These are phyloP conservation scores for Cherax destructor DNA, from an alignment of 1,140 invertebrate genomes.

Conservation along the genomic window DNA sequence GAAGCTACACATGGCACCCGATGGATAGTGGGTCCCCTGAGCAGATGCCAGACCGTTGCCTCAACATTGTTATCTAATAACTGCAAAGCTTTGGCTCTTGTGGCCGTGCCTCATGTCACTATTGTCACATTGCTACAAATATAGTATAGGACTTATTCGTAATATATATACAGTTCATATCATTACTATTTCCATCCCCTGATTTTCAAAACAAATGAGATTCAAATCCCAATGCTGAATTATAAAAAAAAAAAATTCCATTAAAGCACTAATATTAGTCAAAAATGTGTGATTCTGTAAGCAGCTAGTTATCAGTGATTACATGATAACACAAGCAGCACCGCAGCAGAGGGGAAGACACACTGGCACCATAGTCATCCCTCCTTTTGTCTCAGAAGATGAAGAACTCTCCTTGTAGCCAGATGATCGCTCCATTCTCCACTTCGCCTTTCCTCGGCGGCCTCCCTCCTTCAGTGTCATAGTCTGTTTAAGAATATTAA, in stretches of 20 bases:
- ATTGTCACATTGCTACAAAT: not conserved
- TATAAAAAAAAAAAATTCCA: not conserved
- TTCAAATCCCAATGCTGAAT: not conserved
- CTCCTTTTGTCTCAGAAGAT: conserved; percentile 68
- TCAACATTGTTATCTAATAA: not conserved
- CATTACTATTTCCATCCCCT: not conserved
- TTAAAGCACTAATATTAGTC: not conserved
- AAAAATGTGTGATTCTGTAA: not conserved
- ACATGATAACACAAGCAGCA: conserved; percentile 72
- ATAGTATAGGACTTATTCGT: not conserved
- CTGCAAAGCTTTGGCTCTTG: not conserved
- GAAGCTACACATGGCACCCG: not conserved
- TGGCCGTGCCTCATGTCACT: not conserved
- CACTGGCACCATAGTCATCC: conserved; percentile 71
- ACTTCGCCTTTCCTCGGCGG: conserved; percentile 71
- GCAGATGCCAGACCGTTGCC: not conserved
- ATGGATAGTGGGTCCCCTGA: not conserved
- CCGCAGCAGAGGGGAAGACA: conserved; percentile 72
- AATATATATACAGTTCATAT: not conserved
- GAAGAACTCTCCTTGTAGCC: conserved; percentile 72
- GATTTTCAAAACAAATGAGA: conserved; percentile 1
- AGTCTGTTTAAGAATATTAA: conserved; percentile 50
- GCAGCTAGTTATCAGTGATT: not conserved
- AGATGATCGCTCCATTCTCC: conserved; percentile 66
- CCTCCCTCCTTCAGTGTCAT: conserved; percentile 71